Conservation (phyloP, 2,888 invertebrate genomes). For the Mythimna loreyi region DNA sequence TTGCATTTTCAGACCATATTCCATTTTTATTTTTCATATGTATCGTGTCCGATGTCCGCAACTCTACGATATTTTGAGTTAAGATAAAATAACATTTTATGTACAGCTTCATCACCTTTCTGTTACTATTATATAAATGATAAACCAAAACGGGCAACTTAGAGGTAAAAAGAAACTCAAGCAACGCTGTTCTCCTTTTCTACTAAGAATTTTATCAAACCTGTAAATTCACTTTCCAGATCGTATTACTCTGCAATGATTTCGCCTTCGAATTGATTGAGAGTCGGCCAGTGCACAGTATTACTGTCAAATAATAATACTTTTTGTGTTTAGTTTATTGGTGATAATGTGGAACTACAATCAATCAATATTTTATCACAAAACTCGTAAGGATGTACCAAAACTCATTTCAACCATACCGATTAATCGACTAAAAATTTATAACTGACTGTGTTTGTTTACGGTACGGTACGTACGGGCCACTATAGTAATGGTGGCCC, state of each 20-base stretch:
- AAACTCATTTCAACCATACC: neutral
- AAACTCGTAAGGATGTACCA: neutral
- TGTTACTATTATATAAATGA: neutral
- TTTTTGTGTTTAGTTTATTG: neutral
- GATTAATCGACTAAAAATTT: too few species aligned
- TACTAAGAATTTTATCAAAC: constrained; percentile 2
- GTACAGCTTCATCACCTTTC: neutral
- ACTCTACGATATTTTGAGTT: neutral
- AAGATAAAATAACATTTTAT: neutral
- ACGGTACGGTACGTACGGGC: too few species aligned
- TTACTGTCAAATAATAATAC: neutral
- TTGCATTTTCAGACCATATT: neutral
- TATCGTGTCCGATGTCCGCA: neutral
- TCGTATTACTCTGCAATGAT: neutral
- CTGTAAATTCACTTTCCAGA: constrained; percentile 3
- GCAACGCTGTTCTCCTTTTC: neutral
- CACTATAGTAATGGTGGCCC: too few species aligned
- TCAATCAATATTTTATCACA: neutral
- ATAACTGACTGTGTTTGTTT: too few species aligned
- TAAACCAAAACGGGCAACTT: neutral
- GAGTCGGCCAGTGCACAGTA: neutral
- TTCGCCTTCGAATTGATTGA: neutral
- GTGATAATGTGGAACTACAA: neutral
- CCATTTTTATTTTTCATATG: neutral
- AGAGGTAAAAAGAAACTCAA: constrained; percentile 4